A percentile compares a stretch with the other conserved stretches of the same genome.
Evolutionary conservation across 2,888 invertebrate species (phyloP).

Genomic region (Anoncus sp.): DNA sequence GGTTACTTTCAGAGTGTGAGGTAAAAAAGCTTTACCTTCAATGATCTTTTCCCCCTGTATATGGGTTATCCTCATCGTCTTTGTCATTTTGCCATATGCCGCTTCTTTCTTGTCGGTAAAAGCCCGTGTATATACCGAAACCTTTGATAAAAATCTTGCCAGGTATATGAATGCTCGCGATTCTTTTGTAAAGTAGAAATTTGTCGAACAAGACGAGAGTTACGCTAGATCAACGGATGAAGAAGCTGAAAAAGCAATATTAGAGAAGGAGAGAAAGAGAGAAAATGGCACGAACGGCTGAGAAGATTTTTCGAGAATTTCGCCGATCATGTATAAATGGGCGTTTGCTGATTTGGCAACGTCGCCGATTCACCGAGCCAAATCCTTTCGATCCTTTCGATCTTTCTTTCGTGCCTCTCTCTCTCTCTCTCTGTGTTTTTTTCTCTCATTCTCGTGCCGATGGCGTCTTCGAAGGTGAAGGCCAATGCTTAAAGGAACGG

Average conservation of each 20-base stretch:
- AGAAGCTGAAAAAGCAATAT: slow-evolving; percentile 12
- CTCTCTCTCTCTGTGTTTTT: slow-evolving; percentile 38
- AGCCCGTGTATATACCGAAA: not conserved
- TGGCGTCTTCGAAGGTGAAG: slow-evolving; percentile 48
- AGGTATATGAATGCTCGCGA: not conserved
- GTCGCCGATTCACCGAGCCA: slow-evolving; percentile 52
- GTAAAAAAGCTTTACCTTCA: slow-evolving; percentile 26
- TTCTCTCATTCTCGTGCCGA: slow-evolving; percentile 12
- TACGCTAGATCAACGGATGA: not conserved
- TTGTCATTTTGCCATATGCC: slow-evolving; percentile 14
- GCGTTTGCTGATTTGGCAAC: slow-evolving; percentile 58
- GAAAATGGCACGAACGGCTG: not conserved
- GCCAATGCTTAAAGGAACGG: slow-evolving; percentile 47
- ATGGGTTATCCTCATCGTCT: slow-evolving; percentile 26
- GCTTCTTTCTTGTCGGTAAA: not conserved
- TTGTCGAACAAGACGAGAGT: not conserved
- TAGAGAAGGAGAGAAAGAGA: not conserved
- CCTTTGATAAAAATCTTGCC: not conserved
- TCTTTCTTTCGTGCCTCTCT: no score
- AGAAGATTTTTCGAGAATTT: slow-evolving; percentile 21
- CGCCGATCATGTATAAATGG: slow-evolving; percentile 46
- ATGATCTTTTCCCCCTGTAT: slow-evolving; percentile 15
- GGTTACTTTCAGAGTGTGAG: not conserved
- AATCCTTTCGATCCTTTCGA: slow-evolving; percentile 63
- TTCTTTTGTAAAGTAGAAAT: not conserved